These are phyloP conservation scores for Acomys russatus DNA, from an alignment of 2,797 vertebrate species.

Conservation along the genomic window DNA sequence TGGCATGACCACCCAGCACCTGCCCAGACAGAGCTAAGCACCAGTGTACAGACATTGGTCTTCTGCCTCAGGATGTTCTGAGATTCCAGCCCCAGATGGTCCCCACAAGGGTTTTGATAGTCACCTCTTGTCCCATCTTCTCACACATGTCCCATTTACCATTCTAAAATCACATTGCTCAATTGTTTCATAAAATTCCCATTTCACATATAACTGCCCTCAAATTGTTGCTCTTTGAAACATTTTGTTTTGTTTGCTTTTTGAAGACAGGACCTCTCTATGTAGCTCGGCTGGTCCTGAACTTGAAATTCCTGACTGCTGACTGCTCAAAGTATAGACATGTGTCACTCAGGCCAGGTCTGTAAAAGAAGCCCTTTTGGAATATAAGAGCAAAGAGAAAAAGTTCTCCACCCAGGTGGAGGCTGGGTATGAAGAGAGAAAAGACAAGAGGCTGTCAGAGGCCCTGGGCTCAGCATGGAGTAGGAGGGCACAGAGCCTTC, in stretches of 20 bases:
- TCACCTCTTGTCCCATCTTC: background rate
- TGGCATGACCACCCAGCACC: fast-evolving
- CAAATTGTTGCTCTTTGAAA: background rate
- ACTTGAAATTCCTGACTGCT: background rate
- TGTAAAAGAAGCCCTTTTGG: background rate
- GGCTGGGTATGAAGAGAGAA: background rate
- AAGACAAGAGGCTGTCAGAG: background rate
- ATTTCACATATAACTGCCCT: background rate
- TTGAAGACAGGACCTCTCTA: background rate
- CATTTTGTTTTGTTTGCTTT: background rate
- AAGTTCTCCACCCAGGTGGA: too few species aligned
- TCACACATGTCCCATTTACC: too few species aligned
- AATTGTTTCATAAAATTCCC: background rate
- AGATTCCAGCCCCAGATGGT: too few species aligned
- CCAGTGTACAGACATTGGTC: background rate
- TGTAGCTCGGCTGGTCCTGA: background rate
- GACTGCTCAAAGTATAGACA: background rate
- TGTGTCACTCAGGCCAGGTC: background rate
- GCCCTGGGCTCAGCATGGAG: background rate
- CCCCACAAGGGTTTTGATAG: too few species aligned
- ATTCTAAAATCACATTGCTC: background rate
- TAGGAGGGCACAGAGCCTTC: too few species aligned
- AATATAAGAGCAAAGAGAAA: background rate
- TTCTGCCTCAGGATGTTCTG: background rate
- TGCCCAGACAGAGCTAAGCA: background rate